Base-by-base conservation (phyloP, 2,797 vertebrate genomes). In the Chloroceryle amazona region DNA sequence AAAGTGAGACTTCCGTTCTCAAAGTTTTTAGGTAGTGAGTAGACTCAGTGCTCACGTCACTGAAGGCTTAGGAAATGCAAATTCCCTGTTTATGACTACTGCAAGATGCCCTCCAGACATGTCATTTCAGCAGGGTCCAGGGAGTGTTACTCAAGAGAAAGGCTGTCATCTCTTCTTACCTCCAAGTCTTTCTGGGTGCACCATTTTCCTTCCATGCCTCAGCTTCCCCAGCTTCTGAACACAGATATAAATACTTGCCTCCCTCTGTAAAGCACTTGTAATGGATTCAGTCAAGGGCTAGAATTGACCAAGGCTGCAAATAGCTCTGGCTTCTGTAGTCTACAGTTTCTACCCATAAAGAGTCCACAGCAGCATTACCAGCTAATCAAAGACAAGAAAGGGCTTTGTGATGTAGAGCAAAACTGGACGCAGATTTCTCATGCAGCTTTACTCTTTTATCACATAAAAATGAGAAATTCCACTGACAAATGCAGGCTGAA, bases 401-500 rank as follows among this genome's bases (percentile, higher is more conserved):
- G 17, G n/a, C 28, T 81, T 37, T 66, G 23, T 66, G 57, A 73
- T 44, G 33, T 33, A 61, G 19, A 63, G 23, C 29, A 76, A 63
- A 49, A 54, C 67, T 58, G 46, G 67, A 78, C 60, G 54, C 0
- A 1, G 28, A 80, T 76, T 79, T 49, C n/a, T 76, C 62, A 72
- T 10, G 41, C 41, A 85, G 81, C 33, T 76, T 63, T 76, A 81
- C 19, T 47, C 44, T 63, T 63, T 75, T 35, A 66, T 63, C 47
- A 67, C 16, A 61, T 7, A 71, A 78, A 92, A 91, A 89, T 35
- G 26, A 92, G 65, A 92, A 86, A 82, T 5, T 62, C 5, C 21
- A 29, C 42, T 41, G 23, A 82, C 57, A 87, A 70, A 89, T 29
- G 17, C 0, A 57, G 52, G 33, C n/a, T 67, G 63, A 82, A 85